These are phyloP conservation scores for Clarias batrachus DNA, from an alignment of 2,113 vertebrate species.

Conservation along the genomic window DNA sequence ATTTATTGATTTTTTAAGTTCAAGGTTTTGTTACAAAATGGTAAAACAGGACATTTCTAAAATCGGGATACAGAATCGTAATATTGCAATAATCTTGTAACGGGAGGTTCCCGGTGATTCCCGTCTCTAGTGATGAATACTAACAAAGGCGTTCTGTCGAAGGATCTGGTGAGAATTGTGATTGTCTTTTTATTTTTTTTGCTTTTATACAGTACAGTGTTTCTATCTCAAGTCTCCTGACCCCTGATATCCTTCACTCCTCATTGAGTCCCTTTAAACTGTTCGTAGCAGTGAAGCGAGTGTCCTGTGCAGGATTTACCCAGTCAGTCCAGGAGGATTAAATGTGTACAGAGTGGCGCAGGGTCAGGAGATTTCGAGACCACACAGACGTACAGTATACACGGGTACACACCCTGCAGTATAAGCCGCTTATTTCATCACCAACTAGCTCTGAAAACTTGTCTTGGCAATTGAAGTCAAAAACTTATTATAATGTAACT, in stretches of 20 bases:
- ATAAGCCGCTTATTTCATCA: background rate
- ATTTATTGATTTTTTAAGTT: too few species aligned
- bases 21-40: too few species aligned
- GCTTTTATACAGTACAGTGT: background rate
- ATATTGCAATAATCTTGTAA: too few species aligned
- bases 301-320: slow-evolving; percentile 39
- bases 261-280: background rate
- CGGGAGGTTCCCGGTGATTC: too few species aligned
- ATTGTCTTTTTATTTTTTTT: background rate
- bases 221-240: background rate
- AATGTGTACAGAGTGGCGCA: slow-evolving; percentile 2
- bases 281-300: background rate
- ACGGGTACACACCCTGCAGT: background rate
- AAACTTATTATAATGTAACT: background rate
- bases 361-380: slow-evolving; percentile 33
- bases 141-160: background rate
- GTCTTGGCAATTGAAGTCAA: background rate
- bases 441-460: slow-evolving; percentile 11
- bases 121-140: background rate
- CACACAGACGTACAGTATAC: background rate
- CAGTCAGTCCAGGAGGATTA: slow-evolving; percentile 34
- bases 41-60: too few species aligned
- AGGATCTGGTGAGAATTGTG: background rate
- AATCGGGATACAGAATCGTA: too few species aligned
- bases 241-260: background rate